Percentiles rank a stretch among this genome's conserved stretches.
phyloP scores from a whole-genome alignment of 2,113 vertebrate genomes.

The Meles meles region DNA sequence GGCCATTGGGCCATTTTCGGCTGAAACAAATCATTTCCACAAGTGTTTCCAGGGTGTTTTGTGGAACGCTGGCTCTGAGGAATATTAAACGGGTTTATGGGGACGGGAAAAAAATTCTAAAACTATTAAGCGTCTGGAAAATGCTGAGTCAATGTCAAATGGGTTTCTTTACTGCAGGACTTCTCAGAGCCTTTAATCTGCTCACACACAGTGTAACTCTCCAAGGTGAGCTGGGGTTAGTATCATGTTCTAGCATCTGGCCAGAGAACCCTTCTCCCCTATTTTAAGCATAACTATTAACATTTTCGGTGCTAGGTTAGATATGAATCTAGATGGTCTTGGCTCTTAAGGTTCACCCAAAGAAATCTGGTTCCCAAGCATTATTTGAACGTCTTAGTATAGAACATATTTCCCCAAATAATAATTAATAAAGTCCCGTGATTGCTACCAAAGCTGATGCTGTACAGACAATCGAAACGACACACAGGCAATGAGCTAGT shows the following conservation, averaged over 20 bases:
- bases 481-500: rapidly evolving
- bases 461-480: background rate
- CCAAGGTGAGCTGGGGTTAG: background rate
- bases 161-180: background rate
- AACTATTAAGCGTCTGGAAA: conserved; percentile 23
- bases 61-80: conserved; percentile 24
- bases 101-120: background rate
- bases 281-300: background rate
- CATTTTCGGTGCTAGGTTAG: background rate
- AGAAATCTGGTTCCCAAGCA: background rate
- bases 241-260: background rate
- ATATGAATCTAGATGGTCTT: background rate
- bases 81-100: conserved; percentile 36
- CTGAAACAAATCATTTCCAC: conserved; percentile 53
- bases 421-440: background rate
- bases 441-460: background rate
- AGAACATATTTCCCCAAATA: background rate
- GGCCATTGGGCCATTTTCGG: background rate
- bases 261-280: no score
- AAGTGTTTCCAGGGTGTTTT: conserved; percentile 47
- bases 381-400: background rate
- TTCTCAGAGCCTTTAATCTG: background rate
- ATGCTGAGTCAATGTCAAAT: background rate
- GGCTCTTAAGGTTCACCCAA: background rate
- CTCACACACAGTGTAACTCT: background rate